phyloP scores from a whole-genome alignment of 23 tunicate genomes.

The Ciona savignyi region DNA sequence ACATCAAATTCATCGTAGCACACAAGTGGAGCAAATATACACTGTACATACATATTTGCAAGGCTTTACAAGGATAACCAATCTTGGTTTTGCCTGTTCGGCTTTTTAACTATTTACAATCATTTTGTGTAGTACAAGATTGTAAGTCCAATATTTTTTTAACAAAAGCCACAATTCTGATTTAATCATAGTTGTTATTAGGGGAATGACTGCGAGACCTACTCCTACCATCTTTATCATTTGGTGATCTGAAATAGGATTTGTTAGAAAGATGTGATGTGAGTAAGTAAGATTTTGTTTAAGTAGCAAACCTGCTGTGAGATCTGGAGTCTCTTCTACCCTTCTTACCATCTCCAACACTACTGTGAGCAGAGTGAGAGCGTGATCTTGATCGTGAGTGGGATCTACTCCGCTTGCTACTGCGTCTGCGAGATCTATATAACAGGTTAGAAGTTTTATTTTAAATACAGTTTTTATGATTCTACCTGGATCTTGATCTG shows the following conservation, averaged over 20 bases:
- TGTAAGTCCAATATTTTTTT: no score
- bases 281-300: no score
- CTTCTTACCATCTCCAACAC: slow-evolving; percentile 39
- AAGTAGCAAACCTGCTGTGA: not conserved
- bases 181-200: not conserved
- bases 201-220: not conserved
- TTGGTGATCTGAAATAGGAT: not conserved
- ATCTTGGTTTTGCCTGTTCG: no score
- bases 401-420: slow-evolving; percentile 15
- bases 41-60: no score
- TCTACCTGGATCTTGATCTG: slow-evolving; percentile 41
- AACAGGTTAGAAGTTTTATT: not conserved
- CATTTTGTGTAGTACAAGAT: no score
- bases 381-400: slow-evolving; percentile 62
- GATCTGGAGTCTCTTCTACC: not conserved
- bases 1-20: no score
- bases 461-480: not conserved
- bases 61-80: no score
- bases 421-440: slow-evolving; percentile 29
- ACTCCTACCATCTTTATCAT: not conserved
- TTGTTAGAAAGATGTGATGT: no score
- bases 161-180: not conserved
- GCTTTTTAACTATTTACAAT: no score
- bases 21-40: no score
- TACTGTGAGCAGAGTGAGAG: slow-evolving; percentile 39